Evolutionary conservation across 2,113 vertebrate genomes (phyloP), one percentile per base, ranked within the genome.

Genomic region (Gadus chalcogrammus): DNA sequence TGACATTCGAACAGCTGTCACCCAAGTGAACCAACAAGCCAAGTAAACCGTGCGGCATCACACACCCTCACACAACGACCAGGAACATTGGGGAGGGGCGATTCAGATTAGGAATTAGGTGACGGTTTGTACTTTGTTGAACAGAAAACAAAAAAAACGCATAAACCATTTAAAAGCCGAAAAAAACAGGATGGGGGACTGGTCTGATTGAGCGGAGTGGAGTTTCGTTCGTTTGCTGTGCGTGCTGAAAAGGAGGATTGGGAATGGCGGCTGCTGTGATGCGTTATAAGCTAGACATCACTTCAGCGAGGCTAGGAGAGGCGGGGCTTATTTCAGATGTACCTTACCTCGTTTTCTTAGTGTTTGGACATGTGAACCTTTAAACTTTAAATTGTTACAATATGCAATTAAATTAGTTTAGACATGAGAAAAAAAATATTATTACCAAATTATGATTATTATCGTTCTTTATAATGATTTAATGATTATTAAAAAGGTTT

Each of bases 281-380:
- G 22, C 71, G 79, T 82, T 79, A 42, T 82, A 75, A 69, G 8
- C 72, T 79, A 80, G 66, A 77, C 82, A 81, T 80, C 71, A 74
- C n/a, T 48, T 71, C 77, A 55, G 72, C 83, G 83, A 83, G 79
- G 77, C 42, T 73, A 73, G 77, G 76, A 75, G 79, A 69, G 79
- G 76, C 81, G 79, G 72, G 73, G 63, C 82, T 79, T 58, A n/a
- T 82, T 85, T 80, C 42, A 78, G 80, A 85, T 84, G 82, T 82
- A 86, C 88, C 88, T 85, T 88, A 88, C 90, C 91, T 92, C 91
- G 77, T 82, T 89, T 88, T 87, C 85, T 88, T 85, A 88, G 85
- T 86, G 85, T 85, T 86, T 87, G 80, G 80, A 87, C 88, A 89
- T 86, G 86, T 86, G 70, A 89, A 92, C 91, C 91, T 92, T 93